Percentiles rank a stretch among this genome's conserved stretches.
Conservation (phyloP, 2,888 invertebrate genomes). For the Caradrina kadenii region DNA sequence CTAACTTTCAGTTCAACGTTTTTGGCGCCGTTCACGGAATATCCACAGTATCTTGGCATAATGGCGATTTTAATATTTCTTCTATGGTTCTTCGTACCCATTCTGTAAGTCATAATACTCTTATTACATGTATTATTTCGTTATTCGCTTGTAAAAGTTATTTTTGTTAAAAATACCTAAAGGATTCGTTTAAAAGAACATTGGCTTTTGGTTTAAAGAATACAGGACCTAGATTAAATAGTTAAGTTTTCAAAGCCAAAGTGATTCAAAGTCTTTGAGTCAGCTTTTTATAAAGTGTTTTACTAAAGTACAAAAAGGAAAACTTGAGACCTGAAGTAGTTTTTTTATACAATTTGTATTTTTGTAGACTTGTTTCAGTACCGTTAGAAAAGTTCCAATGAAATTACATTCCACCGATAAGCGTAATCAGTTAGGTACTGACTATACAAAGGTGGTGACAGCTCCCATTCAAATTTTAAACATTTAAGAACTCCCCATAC, state of each 20-base stretch:
- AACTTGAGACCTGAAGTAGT: neutral
- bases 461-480: no score
- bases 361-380: no score
- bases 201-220: neutral
- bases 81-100: slow-evolving; percentile 92
- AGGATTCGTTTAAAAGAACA: neutral
- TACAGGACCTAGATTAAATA: neutral
- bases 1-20: slow-evolving; percentile 88
- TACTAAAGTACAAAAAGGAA: neutral
- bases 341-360: neutral
- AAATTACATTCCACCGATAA: no score
- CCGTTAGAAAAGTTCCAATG: no score
- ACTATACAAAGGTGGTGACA: no score
- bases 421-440: no score
- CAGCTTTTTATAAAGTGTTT: neutral
- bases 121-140: slow-evolving; percentile 52
- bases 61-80: slow-evolving; percentile 91
- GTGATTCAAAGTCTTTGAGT: neutral
- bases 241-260: neutral
- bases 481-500: no score
- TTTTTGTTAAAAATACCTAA: slow-evolving; percentile 21
- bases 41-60: slow-evolving; percentile 92
- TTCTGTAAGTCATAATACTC: slow-evolving; percentile 89
- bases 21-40: slow-evolving; percentile 90
- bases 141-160: slow-evolving; percentile 27